These are phyloP conservation scores for Eira barbara DNA, from an alignment of 2,113 vertebrate genomes.

Conservation along the genomic window DNA sequence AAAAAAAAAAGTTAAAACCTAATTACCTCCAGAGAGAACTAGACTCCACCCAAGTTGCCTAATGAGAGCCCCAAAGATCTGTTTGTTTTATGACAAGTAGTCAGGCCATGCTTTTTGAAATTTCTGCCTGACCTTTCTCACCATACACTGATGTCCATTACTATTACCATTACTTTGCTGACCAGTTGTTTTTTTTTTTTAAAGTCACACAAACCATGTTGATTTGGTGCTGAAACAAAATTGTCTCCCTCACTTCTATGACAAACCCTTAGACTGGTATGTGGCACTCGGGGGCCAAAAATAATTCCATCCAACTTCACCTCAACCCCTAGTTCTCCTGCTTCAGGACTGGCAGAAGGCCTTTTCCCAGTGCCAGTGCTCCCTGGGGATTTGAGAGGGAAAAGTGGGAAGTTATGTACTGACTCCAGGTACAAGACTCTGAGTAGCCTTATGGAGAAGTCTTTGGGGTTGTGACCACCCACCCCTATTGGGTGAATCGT, in stretches of 20 bases:
- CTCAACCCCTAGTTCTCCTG: background rate
- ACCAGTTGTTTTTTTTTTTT: background rate
- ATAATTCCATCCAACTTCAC: background rate
- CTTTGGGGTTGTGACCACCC: background rate
- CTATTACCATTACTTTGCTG: background rate
- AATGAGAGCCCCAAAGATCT: background rate
- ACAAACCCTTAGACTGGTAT: background rate
- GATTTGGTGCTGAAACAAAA: constrained; percentile 54
- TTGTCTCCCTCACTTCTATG: background rate
- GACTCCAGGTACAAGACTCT: background rate
- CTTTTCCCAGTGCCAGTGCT: background rate
- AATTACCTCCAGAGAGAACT: constrained; percentile 11
- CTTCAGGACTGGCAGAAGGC: background rate
- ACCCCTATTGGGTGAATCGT: background rate
- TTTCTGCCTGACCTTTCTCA: background rate
- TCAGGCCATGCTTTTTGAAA: background rate
- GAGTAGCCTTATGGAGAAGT: background rate
- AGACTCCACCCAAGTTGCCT: background rate
- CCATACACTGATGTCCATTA: background rate
- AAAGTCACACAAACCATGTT: background rate
- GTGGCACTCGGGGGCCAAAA: background rate
- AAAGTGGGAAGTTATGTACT: background rate
- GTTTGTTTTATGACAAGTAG: background rate
- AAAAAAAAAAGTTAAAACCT: background rate
- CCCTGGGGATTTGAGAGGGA: background rate